Evolutionary conservation across 2,797 vertebrate species (phyloP).

Genomic region (Hozukius guyotensis): DNA sequence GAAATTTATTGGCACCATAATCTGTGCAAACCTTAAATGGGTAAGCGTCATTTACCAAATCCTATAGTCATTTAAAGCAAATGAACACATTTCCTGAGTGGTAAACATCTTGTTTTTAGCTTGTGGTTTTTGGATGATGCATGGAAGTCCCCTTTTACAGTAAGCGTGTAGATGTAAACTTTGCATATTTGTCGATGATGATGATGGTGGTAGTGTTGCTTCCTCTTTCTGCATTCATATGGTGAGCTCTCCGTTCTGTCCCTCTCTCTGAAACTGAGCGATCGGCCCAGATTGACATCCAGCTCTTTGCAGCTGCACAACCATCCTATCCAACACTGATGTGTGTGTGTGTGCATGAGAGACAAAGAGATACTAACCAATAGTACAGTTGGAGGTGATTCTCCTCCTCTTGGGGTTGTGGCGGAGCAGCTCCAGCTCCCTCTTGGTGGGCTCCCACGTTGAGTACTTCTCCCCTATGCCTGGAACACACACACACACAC

Average conservation of each 20-base stretch:
- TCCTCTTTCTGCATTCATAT: background rate
- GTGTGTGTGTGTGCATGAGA: background rate
- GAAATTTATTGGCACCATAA: background rate
- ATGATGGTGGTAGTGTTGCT: too few relatives aligned
- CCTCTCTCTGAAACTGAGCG: background rate
- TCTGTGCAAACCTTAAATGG: background rate
- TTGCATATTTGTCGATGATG: background rate
- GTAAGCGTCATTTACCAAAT: too few relatives aligned
- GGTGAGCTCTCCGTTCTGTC: background rate
- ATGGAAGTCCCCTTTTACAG: background rate
- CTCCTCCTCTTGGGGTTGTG: slow-evolving; percentile 98
- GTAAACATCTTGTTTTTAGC: background rate
- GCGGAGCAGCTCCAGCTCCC: slow-evolving; percentile 94
- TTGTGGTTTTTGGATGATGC: background rate
- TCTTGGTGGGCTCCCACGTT: slow-evolving; percentile 96
- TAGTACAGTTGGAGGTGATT: slow-evolving; percentile 98
- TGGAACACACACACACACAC: slow-evolving; percentile 49
- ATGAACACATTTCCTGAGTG: background rate
- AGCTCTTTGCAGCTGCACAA: background rate
- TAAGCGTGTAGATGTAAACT: background rate
- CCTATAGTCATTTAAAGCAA: background rate
- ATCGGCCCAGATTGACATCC: background rate
- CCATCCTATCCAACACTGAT: background rate
- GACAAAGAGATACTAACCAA: slow-evolving; percentile 81
- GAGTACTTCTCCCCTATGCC: slow-evolving; percentile 97